These are phyloP conservation scores for Phaetusa simplex DNA, from an alignment of 2,113 vertebrate genomes.

Conservation along the genomic window DNA sequence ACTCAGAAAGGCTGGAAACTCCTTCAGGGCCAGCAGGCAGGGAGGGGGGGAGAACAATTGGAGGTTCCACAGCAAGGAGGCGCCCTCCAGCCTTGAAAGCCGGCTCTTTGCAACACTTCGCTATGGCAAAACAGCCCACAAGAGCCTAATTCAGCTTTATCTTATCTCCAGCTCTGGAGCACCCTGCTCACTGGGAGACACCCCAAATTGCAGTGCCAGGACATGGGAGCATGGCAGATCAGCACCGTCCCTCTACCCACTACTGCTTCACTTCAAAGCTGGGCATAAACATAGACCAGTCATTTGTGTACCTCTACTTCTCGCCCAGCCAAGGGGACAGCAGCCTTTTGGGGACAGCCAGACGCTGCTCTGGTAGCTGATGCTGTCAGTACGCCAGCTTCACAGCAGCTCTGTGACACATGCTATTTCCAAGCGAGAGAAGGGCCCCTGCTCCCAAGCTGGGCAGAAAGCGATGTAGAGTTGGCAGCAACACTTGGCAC, in stretches of 20 bases:
- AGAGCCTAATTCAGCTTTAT: not conserved
- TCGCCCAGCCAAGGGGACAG: not conserved
- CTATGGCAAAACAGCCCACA: not conserved
- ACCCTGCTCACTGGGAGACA: not conserved
- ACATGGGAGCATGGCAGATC: not conserved
- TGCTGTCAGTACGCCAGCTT: not conserved
- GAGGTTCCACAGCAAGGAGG: not conserved
- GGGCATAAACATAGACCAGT: not conserved
- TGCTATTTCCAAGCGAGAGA: not conserved
- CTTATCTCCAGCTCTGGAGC: not conserved
- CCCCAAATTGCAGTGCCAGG: not conserved
- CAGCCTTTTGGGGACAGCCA: not conserved
- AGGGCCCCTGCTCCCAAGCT: not conserved
- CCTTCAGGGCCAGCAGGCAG: not conserved
- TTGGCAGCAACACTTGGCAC: slow-evolving; percentile 2
- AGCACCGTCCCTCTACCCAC: not conserved
- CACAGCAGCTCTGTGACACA: not conserved
- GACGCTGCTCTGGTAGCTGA: not conserved
- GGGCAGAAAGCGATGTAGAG: not conserved
- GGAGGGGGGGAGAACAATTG: not conserved
- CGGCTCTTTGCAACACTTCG: not conserved
- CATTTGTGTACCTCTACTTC: not conserved
- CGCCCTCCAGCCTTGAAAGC: not conserved
- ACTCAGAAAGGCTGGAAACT: not conserved
- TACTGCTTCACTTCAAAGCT: not conserved